These are phyloP conservation scores for Boloria selene DNA, from an alignment of 2,888 invertebrate species.

Conservation along the genomic window DNA sequence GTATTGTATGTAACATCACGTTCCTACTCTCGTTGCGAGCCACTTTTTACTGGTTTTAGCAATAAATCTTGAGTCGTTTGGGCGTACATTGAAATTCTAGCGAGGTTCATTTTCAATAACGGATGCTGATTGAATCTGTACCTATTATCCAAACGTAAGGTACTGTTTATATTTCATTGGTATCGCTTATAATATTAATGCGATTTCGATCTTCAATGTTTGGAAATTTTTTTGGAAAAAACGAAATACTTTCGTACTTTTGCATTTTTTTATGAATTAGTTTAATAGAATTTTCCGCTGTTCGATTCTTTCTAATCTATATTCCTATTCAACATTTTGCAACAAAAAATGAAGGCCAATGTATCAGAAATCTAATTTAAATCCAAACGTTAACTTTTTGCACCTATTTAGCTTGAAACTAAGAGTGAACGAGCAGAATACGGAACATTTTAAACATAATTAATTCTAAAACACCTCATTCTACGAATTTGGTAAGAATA, in stretches of 20 bases:
- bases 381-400: constrained; percentile 22
- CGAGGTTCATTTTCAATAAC: constrained; percentile 47
- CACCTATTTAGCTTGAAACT: constrained; percentile 22
- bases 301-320: too few species aligned
- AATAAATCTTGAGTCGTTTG: constrained; percentile 45
- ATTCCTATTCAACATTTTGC: neutral
- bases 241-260: too few species aligned
- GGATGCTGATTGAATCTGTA: constrained; percentile 45
- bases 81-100: constrained; percentile 45
- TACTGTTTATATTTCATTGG: constrained; percentile 28
- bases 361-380: neutral
- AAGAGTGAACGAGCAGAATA: constrained; percentile 24
- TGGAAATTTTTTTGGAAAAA: too few species aligned
- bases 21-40: constrained; percentile 44
- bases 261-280: too few species aligned
- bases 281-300: too few species aligned
- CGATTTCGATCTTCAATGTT: neutral
- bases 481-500: constrained; percentile 37
- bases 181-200: constrained; percentile 17
- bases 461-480: constrained; percentile 36
- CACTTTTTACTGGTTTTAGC: constrained; percentile 44
- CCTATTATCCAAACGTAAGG: constrained; percentile 30
- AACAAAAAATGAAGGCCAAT: constrained; percentile 1
- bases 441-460: constrained; percentile 36
- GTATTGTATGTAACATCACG: constrained; percentile 53